Conservation (phyloP, 2,797 vertebrate species). For the Valencia hispanica region DNA sequence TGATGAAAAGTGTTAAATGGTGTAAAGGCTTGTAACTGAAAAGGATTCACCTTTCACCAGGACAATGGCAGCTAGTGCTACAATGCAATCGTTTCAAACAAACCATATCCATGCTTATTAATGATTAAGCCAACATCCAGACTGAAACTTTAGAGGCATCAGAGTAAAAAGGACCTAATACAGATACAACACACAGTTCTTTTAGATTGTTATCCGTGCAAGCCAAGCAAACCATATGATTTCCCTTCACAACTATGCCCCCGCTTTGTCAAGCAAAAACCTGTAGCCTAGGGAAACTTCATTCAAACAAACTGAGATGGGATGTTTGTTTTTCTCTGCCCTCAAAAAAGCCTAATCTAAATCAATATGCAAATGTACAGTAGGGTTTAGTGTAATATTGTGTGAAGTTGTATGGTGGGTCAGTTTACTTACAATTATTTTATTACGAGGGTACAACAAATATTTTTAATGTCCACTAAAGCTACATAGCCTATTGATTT, state of each 20-base stretch:
- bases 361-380: neutral
- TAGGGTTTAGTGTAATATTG: too few species aligned
- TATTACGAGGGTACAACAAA: neutral
- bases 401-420: neutral
- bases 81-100: neutral
- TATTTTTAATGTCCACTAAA: neutral
- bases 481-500: neutral
- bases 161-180: neutral
- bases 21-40: neutral
- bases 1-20: neutral
- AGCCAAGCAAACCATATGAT: neutral
- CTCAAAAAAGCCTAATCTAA: neutral
- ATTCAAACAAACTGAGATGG: neutral
- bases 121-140: neutral
- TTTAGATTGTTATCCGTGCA: neutral
- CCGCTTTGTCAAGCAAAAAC: neutral
- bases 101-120: neutral
- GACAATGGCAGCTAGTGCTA: too few species aligned
- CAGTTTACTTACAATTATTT: neutral
- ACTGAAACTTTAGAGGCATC: neutral
- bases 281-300: neutral
- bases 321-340: neutral
- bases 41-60: neutral
- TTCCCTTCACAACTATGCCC: neutral
- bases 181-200: neutral